Evolutionary conservation across 2,888 invertebrate species (phyloP).

Genomic region (Mechanitis messenoides): DNA sequence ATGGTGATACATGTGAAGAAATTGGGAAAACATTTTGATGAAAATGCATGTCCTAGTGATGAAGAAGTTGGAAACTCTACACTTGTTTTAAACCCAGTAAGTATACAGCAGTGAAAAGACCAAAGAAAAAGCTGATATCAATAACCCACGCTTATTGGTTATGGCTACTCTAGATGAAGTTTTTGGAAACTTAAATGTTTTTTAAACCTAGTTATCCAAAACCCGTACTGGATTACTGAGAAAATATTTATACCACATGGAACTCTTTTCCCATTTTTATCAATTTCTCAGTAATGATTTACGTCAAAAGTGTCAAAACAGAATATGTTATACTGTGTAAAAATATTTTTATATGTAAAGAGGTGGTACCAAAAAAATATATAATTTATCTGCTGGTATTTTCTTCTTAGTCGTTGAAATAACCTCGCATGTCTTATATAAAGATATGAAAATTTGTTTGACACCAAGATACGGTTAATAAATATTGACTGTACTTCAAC

Average conservation of each 20-base stretch:
- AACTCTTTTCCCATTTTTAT: too few relatives aligned
- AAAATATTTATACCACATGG: too few relatives aligned
- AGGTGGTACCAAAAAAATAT: neutral
- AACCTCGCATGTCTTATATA: neutral
- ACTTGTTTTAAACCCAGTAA: conserved; percentile 20
- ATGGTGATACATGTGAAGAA: conserved; percentile 75
- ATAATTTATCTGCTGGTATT: neutral
- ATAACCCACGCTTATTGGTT: too few relatives aligned
- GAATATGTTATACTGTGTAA: too few relatives aligned
- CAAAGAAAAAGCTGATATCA: too few relatives aligned
- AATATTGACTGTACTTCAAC: neutral
- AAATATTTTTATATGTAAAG: too few relatives aligned
- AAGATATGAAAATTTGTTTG: neutral
- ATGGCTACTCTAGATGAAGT: too few relatives aligned
- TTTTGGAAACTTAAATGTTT: too few relatives aligned
- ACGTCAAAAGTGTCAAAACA: too few relatives aligned
- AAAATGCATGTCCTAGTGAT: conserved; percentile 60
- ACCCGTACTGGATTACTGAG: too few relatives aligned
- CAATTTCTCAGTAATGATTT: too few relatives aligned
- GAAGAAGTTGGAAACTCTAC: conserved; percentile 14
- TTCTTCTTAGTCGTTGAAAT: neutral
- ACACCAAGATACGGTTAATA: neutral
- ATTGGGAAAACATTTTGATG: conserved; percentile 46
- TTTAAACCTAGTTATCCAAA: too few relatives aligned
- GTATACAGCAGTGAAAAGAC: neutral